Evolutionary conservation across 2,797 vertebrate genomes (phyloP), one percentile per base, ranked within the genome.

Genomic region (Cuculus canorus): DNA sequence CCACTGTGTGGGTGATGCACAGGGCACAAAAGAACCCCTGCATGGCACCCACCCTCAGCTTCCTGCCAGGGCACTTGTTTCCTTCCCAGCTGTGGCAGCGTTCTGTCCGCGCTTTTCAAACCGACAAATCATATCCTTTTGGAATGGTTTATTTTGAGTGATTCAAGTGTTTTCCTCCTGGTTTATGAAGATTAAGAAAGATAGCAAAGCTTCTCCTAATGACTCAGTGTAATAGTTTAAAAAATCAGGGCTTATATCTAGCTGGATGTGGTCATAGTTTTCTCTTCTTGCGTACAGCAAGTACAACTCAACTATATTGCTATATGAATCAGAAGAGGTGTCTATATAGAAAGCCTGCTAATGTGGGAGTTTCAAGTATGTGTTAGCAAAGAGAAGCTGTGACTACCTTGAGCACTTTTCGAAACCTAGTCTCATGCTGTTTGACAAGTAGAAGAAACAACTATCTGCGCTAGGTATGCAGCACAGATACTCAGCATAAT

Each of bases 231-330:
- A 52, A 70, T 3, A 28, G 45, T 86, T 86, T 3, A 27, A 69
- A 92, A 91, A 70, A 22, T 39, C 54, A 63, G n/a, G 27, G 24
- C 14, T 77, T 89, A 85, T 82, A 93, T 92, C 89, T 85, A 70
- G 60, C 17, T n/a, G 8, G 28, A 87, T 92, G 25, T 57, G 60
- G 25, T 93, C 65, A 84, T 25, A 61, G 27, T 79, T 86, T 90
- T 96, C 63, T 54, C 43, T 69, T 79, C 79, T 6, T 72, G 50
- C 30, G 53, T 57, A 23, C 45, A 66, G 43, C 30, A 35, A 43
- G 43, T 35, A 45, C 54, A 52, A 23, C 63, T 88, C 17, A 2
- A 24, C 45, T 16, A 4, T 11, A 39, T 13, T 80, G 71, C 59
- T 37, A 30, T 65, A 82, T 93, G 92, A 76, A 86, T 92, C 81